A percentile compares a stretch with the other conserved stretches of the same genome.
These are phyloP conservation scores for Takifugu flavidus DNA, from an alignment of 2,113 vertebrate species.

Conservation along the genomic window DNA sequence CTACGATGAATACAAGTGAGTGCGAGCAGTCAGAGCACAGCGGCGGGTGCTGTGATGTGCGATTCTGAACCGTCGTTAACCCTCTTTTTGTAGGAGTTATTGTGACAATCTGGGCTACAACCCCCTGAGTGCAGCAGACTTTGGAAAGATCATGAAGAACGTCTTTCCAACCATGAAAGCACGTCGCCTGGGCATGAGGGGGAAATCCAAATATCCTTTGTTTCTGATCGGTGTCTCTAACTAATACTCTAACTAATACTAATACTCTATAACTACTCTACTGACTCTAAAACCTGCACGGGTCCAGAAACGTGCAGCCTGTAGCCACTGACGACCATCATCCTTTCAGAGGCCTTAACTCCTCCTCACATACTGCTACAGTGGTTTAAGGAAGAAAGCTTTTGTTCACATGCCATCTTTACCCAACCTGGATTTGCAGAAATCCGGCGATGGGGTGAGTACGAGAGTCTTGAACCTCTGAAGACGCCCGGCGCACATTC, in stretches of 20 bases:
- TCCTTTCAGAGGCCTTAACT: slow-evolving; percentile 80
- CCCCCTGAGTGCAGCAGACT: slow-evolving; percentile 98
- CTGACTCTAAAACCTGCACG: too few species aligned
- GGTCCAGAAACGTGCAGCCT: too few species aligned
- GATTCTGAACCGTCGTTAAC: too few species aligned
- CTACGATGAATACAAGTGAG: slow-evolving; percentile 99
- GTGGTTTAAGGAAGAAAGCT: slow-evolving; percentile 97
- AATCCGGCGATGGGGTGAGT: slow-evolving; percentile 93
- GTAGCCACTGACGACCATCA: background rate
- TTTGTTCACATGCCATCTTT: slow-evolving; percentile 98
- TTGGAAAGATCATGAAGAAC: slow-evolving; percentile 99
- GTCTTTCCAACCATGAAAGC: slow-evolving; percentile 99
- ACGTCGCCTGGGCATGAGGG: slow-evolving; percentile 94
- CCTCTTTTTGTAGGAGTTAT: slow-evolving; percentile 86
- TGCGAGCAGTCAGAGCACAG: slow-evolving; percentile 19
- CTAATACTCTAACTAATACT: too few species aligned
- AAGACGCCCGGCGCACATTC: background rate
- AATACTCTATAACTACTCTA: too few species aligned
- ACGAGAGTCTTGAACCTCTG: background rate
- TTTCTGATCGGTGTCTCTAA: background rate
- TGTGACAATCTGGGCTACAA: slow-evolving; percentile 99
- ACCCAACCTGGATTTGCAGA: slow-evolving; percentile 95
- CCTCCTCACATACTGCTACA: slow-evolving; percentile 93
- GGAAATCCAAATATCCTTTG: slow-evolving; percentile 99
- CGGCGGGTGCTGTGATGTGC: background rate